Conservation (phyloP, 2,888 invertebrate species). For the Cheilosia impressa region DNA sequence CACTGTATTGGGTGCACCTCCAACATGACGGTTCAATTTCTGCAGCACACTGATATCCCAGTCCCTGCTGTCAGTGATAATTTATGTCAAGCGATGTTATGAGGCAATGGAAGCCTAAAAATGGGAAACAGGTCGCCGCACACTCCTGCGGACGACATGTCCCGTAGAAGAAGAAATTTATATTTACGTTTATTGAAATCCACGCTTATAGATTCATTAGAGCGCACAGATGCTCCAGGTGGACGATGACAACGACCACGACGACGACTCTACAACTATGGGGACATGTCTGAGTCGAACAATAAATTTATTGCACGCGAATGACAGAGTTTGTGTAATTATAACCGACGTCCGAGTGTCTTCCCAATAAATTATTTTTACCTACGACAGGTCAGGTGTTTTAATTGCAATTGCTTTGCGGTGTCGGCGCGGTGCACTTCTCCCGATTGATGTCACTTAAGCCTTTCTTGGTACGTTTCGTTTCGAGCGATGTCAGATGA, state of each 20-base stretch:
- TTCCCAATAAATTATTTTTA: slow-evolving; percentile 61
- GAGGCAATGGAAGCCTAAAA: slow-evolving; percentile 39
- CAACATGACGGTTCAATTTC: slow-evolving; percentile 62
- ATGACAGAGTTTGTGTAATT: slow-evolving; percentile 72
- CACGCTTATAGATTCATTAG: slow-evolving; percentile 67
- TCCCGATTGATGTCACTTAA: slow-evolving; percentile 56
- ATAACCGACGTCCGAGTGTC: slow-evolving; percentile 67
- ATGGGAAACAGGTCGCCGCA: slow-evolving; percentile 26
- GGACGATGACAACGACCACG: slow-evolving; percentile 27
- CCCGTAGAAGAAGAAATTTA: slow-evolving; percentile 38
- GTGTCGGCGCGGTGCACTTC: slow-evolving; percentile 4
- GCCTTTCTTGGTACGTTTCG: slow-evolving; percentile 23
- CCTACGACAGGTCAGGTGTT: slow-evolving; percentile 67
- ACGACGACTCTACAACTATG: background rate
- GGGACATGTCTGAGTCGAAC: slow-evolving; percentile 32
- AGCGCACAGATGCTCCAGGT: slow-evolving; percentile 46
- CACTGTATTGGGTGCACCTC: slow-evolving; percentile 13
- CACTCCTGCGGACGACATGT: slow-evolving; percentile 25
- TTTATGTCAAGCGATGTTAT: slow-evolving; percentile 64
- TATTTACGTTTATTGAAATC: slow-evolving; percentile 56
- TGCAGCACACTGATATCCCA: slow-evolving; percentile 5
- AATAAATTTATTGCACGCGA: slow-evolving; percentile 67
- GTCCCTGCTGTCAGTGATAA: slow-evolving; percentile 62
- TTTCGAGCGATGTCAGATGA: slow-evolving; percentile 7
- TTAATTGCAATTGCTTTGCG: slow-evolving; percentile 39